Base-by-base conservation (phyloP, 2,888 invertebrate genomes). In the Limnephilus lunatus region DNA sequence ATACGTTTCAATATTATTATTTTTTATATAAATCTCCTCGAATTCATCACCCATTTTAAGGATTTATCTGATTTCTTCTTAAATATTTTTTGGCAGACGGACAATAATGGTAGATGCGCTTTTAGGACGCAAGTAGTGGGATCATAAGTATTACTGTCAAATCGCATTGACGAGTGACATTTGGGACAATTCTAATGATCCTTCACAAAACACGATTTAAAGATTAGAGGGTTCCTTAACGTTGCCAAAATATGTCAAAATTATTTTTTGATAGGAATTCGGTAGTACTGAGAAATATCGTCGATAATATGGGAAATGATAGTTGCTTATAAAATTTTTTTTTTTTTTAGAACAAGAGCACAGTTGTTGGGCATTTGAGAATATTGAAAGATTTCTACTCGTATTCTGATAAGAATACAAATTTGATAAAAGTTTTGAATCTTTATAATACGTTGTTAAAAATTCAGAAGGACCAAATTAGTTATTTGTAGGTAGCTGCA, bases 61-160 rank as follows among this genome's bases (percentile, higher is more conserved):
- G 25, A 83, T 83, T 83, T 12, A 25, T 83, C 12, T 35, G 83
- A 83, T 15, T 83, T 32, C 7, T 35, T 35, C 35, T 68, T n/a
- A 19, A 35, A 86, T 44, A 85, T 30, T 85, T 14, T 35, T 86
- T 35, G 86, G 86, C 25, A 2, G 0, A 39, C 25, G 85, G 88
- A 88, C 88, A 83, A 83, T 32, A 83, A 83, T 32, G 39, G n/a
- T 53, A 25, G 89, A 91, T 91, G 89, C 89, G 89, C 91, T 85
- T 91, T 89, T 89, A 80, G 39, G 87, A 80, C 68, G 35, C 68
- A 88, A 90, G 90, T 86, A 53, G 90, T 83, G 44, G 82, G 92
- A 92, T 90, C 80, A 92, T 48, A 53, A 53, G 92, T 85, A 91
- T 92, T 93, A 93, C 44, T 93, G 92, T 93, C 92, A 93, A 48